Conservation (phyloP, 2,113 vertebrate genomes). For the Mungos mungo region DNA sequence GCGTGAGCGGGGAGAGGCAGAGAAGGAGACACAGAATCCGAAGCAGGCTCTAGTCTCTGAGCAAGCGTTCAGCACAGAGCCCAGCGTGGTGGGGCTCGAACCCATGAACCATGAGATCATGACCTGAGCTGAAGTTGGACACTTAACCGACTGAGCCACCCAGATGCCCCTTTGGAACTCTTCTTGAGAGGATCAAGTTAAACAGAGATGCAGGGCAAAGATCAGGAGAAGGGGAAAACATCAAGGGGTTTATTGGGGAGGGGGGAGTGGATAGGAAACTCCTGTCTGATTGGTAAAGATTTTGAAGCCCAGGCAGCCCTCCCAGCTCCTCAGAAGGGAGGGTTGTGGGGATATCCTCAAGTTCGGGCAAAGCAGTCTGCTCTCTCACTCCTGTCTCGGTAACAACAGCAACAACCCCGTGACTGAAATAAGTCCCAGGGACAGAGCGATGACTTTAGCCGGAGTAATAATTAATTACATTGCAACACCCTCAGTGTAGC, state of each 20-base stretch:
- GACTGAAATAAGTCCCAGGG: not conserved
- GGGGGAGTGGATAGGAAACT: not conserved
- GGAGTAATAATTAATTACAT: not conserved
- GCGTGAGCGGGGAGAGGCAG: not conserved
- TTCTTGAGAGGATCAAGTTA: slow-evolving; percentile 21
- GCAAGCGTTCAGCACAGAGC: not conserved
- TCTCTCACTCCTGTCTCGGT: not conserved
- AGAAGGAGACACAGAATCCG: not conserved
- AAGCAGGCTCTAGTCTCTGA: not conserved
- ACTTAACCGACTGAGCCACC: too few relatives aligned
- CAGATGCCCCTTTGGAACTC: not conserved
- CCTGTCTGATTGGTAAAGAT: not conserved
- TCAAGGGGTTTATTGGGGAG: not conserved
- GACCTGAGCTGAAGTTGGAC: too few relatives aligned
- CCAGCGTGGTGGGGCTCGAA: too few relatives aligned
- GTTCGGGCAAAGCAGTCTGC: not conserved
- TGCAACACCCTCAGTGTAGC: not conserved
- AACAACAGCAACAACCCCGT: not conserved
- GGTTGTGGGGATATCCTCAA: not conserved
- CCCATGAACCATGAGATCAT: too few relatives aligned
- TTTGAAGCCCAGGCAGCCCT: not conserved
- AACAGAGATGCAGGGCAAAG: not conserved
- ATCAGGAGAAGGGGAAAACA: not conserved
- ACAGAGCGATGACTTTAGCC: not conserved
- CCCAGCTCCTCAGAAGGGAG: not conserved